Evolutionary conservation across 2,113 vertebrate species (phyloP), one percentile per base, ranked within the genome.

Genomic region (Psephotus haematonotus): DNA sequence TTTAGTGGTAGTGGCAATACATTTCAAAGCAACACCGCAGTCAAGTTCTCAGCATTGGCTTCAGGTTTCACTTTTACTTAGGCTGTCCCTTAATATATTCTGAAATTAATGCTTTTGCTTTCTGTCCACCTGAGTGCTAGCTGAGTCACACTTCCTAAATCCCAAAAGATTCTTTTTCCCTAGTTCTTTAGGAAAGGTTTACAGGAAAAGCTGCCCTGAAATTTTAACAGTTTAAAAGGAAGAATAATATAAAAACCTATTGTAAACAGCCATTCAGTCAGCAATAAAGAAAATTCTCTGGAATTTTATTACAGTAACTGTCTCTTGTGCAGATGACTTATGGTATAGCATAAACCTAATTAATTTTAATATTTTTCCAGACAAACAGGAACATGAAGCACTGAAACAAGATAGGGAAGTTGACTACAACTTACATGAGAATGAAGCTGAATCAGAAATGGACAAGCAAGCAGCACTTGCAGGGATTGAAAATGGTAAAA

Each of bases 401-500:
- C 94, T 97, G 29, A 96, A 97, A 68, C 97, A 98, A 46, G 96
- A 98, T 35, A 98, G 98, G 71, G 44, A 63, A 46, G 95, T 97
- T 1, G 98, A 99, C 86, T 99, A 99, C 80, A 98, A 98, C 41
- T 97, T 98, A 39, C 98, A 99, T 50, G 98, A 98, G 41, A 99
- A 99, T 25, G 98, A 99, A 92, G 99, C 98, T 3, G 99, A 99
- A 88, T 98, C 98, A 64, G 99, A 99, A 97, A 98, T 97, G 3
- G 99, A 99, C 92, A 99, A 99, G 97, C 98, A 99, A 97, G 98
- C 98, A 18, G 98, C 97, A 41, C 99, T 99, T 14, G 97, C 97
- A 39, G 98, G 96, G 47, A 95, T 82, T 65, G 98, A 97, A 92
- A 92, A 77, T 49, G 98, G 98, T 98, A 97, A 96, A 75, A 46